A percentile compares a stretch with the other conserved stretches of the same genome.
These are phyloP conservation scores for Phyto melanocephala DNA, from an alignment of 2,888 invertebrate genomes.

Conservation along the genomic window DNA sequence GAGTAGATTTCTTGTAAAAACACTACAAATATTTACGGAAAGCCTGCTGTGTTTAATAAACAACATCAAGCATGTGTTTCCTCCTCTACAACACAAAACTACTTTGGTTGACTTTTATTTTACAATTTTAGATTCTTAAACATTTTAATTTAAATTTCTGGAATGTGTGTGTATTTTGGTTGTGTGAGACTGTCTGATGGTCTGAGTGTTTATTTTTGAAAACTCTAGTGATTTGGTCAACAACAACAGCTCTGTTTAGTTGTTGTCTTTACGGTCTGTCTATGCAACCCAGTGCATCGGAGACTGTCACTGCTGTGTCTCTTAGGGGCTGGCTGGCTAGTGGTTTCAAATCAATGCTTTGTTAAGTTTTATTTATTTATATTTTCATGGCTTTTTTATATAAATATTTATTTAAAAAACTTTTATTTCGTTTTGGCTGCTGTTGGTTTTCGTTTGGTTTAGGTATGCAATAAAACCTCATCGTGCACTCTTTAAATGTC, in stretches of 20 bases:
- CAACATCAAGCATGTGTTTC: conserved; percentile 47
- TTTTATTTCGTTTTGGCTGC: not conserved
- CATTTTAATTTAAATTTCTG: conserved; percentile 28
- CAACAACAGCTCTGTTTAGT: not conserved
- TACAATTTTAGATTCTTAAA: conserved; percentile 41
- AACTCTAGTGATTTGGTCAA: conserved; percentile 25
- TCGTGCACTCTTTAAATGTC: not conserved
- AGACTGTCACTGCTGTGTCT: not conserved
- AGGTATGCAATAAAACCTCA: not conserved
- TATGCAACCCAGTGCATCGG: not conserved
- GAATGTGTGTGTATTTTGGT: conserved; percentile 8
- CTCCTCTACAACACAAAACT: conserved; percentile 9
- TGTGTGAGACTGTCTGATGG: not conserved
- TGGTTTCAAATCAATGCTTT: conserved; percentile 15
- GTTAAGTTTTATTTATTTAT: conserved; percentile 11
- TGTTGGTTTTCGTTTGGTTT: not conserved
- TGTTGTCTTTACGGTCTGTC: conserved; percentile 20
- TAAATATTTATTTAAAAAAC: conserved; percentile 37
- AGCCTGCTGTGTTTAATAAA: conserved; percentile 43
- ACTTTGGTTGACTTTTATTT: conserved; percentile 35
- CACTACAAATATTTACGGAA: not conserved
- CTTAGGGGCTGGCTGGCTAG: not conserved
- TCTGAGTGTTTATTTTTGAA: conserved; percentile 12
- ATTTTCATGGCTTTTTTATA: not conserved
- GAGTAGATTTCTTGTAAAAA: not conserved